Evolutionary conservation across 2,113 vertebrate genomes (phyloP).

Genomic region (Callionymus lyra): DNA sequence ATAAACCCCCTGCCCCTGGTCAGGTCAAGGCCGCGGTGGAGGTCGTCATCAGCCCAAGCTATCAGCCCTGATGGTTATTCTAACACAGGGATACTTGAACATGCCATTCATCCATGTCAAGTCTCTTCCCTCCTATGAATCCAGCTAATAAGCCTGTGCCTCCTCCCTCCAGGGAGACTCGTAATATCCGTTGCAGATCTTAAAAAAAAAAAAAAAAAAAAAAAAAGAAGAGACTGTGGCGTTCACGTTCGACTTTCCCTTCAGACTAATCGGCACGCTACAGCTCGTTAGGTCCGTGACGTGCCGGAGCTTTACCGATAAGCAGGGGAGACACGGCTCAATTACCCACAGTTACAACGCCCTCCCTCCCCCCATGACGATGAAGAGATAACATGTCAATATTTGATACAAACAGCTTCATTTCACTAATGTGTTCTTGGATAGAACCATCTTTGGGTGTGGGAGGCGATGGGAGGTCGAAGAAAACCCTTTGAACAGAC

Average conservation of each 20-base stretch:
- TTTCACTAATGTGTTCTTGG: slow-evolving; percentile 64
- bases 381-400: slow-evolving; percentile 67
- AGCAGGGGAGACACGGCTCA: slow-evolving; percentile 65
- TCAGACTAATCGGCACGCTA: slow-evolving; percentile 66
- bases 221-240: slow-evolving; percentile 46
- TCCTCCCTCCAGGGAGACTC: slow-evolving; percentile 63
- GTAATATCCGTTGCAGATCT: slow-evolving; percentile 64
- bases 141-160: slow-evolving; percentile 68
- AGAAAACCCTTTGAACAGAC: slow-evolving; percentile 36
- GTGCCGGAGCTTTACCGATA: slow-evolving; percentile 64
- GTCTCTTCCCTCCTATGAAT: slow-evolving; percentile 62
- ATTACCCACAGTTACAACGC: slow-evolving; percentile 63
- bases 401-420: slow-evolving; percentile 66
- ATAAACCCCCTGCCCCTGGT: slow-evolving; percentile 48
- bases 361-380: slow-evolving; percentile 48
- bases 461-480: slow-evolving; percentile 53
- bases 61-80: slow-evolving; percentile 64
- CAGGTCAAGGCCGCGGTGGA: slow-evolving; percentile 57
- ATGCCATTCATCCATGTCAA: slow-evolving; percentile 60
- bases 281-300: slow-evolving; percentile 68
- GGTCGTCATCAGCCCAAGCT: slow-evolving; percentile 58
- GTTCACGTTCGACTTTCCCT: slow-evolving; percentile 63
- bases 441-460: slow-evolving; percentile 48
- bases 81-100: slow-evolving; percentile 65
- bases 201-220: slow-evolving; percentile 31